Base-by-base conservation (phyloP, 2,113 vertebrate species). In the Amphilophus citrinellus region DNA sequence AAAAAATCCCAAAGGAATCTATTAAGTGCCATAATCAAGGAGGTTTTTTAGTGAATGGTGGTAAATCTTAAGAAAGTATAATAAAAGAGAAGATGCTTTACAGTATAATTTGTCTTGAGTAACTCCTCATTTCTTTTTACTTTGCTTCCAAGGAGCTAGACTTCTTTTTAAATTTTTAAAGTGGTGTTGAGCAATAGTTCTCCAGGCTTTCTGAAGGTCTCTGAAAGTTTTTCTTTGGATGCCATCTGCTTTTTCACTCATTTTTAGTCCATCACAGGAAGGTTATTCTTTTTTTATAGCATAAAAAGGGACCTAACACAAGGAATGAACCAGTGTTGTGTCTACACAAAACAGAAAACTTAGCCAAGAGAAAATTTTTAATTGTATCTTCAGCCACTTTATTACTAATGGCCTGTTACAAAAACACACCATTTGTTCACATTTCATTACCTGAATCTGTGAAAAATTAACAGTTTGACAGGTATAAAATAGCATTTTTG, bases 101-200 rank as follows among this genome's bases (percentile, higher is more conserved):
- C 10, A 13, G 44, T 50, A 71, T 20, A 24, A 71, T 50, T 50
- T 71, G 44, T 71, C 66, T 53, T 32, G 66, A 53, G 44, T 17
- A 50, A 71, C 44, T 7, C 44, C 6, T 53, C 2, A 20, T 71
- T 53, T 71, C 44, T 71, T 50, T 71, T 32, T 20, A 71, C 44
- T 71, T 71, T 53, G 6, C 44, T 71, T 71, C 24, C 44, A 71
- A 53, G 44, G 24, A 71, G 10, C 66, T 30, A 53, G 44, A 32
- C 66, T 30, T 71, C 15, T 30, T 71, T 24, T 50, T 39, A 39
- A 30, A 53, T 53, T 71, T 71, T 71, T 71, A 71, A 71, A 71
- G 0, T 53, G 44, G 66, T 53, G 15, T 71, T 71, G 6, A 32
- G 44, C 66, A 71, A 53, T 20, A 50, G 44, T 53, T 71, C 24